phyloP scores from a whole-genome alignment of 1,140 invertebrate species.

The Hesperophylax magnus region DNA sequence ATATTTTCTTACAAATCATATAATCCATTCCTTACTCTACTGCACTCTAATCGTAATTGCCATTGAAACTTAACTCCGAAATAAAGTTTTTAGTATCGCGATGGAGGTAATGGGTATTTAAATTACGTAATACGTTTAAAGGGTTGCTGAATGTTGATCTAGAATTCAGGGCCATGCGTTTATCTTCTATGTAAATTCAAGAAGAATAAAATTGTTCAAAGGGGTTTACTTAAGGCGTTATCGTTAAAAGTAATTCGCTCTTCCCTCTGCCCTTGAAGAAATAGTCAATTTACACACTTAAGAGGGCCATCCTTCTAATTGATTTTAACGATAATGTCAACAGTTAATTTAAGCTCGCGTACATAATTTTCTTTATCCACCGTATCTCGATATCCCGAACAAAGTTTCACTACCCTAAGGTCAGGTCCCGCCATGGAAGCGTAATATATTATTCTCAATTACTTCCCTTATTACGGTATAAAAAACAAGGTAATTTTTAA shows the following conservation, averaged over 20 bases:
- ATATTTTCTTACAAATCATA: not conserved
- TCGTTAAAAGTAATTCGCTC: conserved; percentile 15
- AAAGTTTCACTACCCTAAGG: too few species aligned
- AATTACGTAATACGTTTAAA: conserved; percentile 31
- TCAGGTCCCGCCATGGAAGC: too few species aligned
- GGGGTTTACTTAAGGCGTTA: conserved; percentile 15
- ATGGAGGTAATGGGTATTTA: not conserved
- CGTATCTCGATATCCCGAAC: too few species aligned
- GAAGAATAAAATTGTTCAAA: conserved; percentile 2
- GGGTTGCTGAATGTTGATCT: not conserved
- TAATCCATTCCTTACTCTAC: not conserved
- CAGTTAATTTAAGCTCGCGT: conserved; percentile 11
- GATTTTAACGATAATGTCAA: conserved; percentile 27
- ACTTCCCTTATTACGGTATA: too few species aligned
- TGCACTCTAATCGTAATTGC: not conserved
- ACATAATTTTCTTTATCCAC: not conserved
- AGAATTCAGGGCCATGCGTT: conserved; percentile 1
- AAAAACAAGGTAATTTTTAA: too few species aligned
- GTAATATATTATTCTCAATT: too few species aligned
- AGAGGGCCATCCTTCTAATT: conserved; percentile 13
- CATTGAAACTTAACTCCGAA: conserved; percentile 1
- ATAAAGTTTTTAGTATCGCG: conserved; percentile 4
- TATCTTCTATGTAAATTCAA: not conserved
- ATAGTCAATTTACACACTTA: not conserved
- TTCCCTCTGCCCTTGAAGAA: conserved; percentile 2